Base-by-base conservation (phyloP, 92 coral and sea anemone species). In the Bergia puertoricense region DNA sequence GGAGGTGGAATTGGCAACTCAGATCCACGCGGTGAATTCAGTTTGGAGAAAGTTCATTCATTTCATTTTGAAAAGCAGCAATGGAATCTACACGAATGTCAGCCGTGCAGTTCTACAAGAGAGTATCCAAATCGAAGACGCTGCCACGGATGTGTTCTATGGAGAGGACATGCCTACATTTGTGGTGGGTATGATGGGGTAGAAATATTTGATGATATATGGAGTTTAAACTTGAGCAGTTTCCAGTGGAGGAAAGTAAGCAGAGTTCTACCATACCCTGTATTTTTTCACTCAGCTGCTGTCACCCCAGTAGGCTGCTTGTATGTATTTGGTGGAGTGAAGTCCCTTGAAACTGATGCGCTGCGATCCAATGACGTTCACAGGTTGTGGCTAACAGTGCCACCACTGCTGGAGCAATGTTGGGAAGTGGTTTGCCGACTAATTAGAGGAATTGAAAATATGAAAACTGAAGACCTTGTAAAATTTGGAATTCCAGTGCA, bases 61-160 rank as follows among this genome's bases (percentile, higher is more conserved):
- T 97, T 92, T 79, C 85, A 88, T 79, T 97, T 93, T 73, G 88
- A 81, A 2, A 85, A 79, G 51, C 80, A 88, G 69, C 72, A 75
- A 44, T 97, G 99, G 99, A 76, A 89, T 11, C 86, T 86, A 14
- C 91, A 94, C 20, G 73, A 51, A 4, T 97, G 99, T 80, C 66
- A 85, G 38, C 93, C 92, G 2, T 93, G 92, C 20, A 80, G 65
- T 79, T 41, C 83, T 36, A 73, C 90, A 41, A 37, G 77, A 69
- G 95, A 96, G 9, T 94, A 92, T 89, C 99, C 99, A 16, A 76
- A 86, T 13, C 95, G 95, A 7, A 92, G 99, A 20, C 95, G 99
- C 68, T 96, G 98, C n/a, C 99, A 97, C 88, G 98, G 99, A 6
- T 97, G 99, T 76, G 96, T 97, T 22, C n/a, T 89, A 46, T 95